Conservation (phyloP, 2,888 invertebrate species). For the Stenurella melanura region DNA sequence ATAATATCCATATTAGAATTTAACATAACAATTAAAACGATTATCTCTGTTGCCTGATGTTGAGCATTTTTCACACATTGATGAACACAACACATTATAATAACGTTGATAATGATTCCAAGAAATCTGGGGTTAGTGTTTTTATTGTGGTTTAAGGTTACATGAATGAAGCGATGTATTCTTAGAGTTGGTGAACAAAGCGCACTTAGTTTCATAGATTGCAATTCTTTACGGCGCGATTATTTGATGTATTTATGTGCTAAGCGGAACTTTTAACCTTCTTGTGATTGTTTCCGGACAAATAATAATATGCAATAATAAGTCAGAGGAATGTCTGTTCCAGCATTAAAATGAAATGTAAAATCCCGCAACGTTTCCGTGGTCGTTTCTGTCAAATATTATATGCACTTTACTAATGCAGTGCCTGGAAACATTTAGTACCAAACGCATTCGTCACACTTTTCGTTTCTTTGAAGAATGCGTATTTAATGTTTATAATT, state of each 20-base stretch:
- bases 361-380: constrained; percentile 16
- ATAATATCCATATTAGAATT: background rate
- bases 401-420: background rate
- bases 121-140: constrained; percentile 29
- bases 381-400: constrained; percentile 5
- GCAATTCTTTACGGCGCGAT: constrained; percentile 26
- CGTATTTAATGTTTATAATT: background rate
- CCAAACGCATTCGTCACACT: background rate
- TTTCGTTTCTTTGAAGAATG: background rate
- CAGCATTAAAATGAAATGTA: constrained; percentile 12
- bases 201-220: constrained; percentile 11
- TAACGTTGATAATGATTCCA: constrained; percentile 30
- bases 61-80: background rate
- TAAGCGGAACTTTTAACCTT: constrained; percentile 27
- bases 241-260: constrained; percentile 28
- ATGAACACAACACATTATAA: background rate
- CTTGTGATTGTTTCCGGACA: constrained; percentile 30
- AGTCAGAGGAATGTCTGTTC: constrained; percentile 25
- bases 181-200: constrained; percentile 34
- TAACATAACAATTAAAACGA: background rate
- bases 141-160: constrained; percentile 19
- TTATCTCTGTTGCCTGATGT: constrained; percentile 1
- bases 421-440: constrained; percentile 7
- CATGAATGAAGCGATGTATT: constrained; percentile 25
- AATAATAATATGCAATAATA: constrained; percentile 24